These are phyloP conservation scores for Leucozona laternaria DNA, from an alignment of 2,888 invertebrate species.

Conservation along the genomic window DNA sequence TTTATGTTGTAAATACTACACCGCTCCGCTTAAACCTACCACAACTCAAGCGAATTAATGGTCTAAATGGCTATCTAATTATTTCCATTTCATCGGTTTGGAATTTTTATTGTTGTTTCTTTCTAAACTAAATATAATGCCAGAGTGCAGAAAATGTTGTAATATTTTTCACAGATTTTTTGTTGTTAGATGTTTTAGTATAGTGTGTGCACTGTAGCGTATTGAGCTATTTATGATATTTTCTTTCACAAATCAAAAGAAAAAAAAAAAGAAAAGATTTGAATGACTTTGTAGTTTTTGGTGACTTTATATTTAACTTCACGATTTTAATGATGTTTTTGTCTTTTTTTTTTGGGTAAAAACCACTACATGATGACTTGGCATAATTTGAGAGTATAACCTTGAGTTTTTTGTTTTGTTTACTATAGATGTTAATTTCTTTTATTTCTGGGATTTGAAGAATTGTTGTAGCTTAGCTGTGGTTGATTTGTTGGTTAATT, in stretches of 20 bases:
- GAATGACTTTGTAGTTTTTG: background rate
- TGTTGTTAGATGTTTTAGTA: slow-evolving; percentile 29
- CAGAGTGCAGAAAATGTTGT: slow-evolving; percentile 68
- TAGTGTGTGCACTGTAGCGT: slow-evolving; percentile 58
- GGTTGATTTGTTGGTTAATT: slow-evolving; percentile 23
- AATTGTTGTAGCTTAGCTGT: background rate
- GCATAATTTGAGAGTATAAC: slow-evolving; percentile 37
- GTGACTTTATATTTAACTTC: background rate
- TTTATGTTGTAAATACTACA: slow-evolving; percentile 23
- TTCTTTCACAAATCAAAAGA: background rate
- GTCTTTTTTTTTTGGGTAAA: slow-evolving; percentile 39
- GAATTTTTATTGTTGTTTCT: slow-evolving; percentile 23
- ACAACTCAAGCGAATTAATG: slow-evolving; percentile 37
- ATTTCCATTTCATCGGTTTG: slow-evolving; percentile 42
- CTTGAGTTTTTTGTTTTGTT: slow-evolving; percentile 40
- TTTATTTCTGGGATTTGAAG: slow-evolving; percentile 22
- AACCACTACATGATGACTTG: slow-evolving; percentile 43
- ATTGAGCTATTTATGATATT: slow-evolving; percentile 41
- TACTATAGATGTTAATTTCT: slow-evolving; percentile 48
- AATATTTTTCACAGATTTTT: slow-evolving; percentile 16
- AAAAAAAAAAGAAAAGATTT: background rate
- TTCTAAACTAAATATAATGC: too few relatives aligned
- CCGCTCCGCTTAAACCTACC: background rate
- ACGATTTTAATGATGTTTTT: background rate
- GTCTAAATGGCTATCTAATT: slow-evolving; percentile 46